Conservation (phyloP, 2,113 vertebrate species). For the Oriolus oriolus region DNA sequence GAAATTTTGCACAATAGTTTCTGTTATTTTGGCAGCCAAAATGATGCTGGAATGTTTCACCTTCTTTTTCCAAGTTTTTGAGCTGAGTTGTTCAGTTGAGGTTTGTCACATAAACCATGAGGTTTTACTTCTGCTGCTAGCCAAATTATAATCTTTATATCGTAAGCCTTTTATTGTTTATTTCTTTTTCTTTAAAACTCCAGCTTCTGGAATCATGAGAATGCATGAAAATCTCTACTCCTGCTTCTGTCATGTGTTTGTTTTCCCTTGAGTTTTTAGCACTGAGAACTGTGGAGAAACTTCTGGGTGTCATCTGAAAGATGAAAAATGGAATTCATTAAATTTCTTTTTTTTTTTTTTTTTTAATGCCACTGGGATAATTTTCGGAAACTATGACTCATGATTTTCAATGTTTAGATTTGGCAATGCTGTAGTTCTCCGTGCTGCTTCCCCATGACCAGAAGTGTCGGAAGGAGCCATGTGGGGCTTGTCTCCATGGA, state of each 20-base stretch:
- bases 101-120: slow-evolving; percentile 54
- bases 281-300: background rate
- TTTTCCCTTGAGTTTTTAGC: background rate
- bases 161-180: slow-evolving; percentile 20
- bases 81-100: slow-evolving; percentile 8
- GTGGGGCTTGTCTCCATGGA: background rate
- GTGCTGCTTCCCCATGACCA: background rate
- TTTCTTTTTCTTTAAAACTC: background rate
- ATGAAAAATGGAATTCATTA: background rate
- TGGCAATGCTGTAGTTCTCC: background rate
- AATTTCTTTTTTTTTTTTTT: background rate
- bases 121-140: slow-evolving; percentile 29
- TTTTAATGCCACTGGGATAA: background rate
- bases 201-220: slow-evolving; percentile 43
- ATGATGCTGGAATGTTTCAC: slow-evolving; percentile 45
- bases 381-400: slow-evolving; percentile 51
- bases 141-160: slow-evolving; percentile 31
- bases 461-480: background rate
- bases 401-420: background rate
- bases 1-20: slow-evolving; percentile 22
- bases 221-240: background rate
- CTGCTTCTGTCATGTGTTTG: slow-evolving; percentile 8
- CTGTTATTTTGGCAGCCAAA: slow-evolving; percentile 40
- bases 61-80: slow-evolving; percentile 37
- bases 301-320: slow-evolving; percentile 11